A percentile compares a stretch with the other conserved stretches of the same genome.
phyloP scores from a whole-genome alignment of 2,113 vertebrate genomes.

The Callaeas wilsoni region DNA sequence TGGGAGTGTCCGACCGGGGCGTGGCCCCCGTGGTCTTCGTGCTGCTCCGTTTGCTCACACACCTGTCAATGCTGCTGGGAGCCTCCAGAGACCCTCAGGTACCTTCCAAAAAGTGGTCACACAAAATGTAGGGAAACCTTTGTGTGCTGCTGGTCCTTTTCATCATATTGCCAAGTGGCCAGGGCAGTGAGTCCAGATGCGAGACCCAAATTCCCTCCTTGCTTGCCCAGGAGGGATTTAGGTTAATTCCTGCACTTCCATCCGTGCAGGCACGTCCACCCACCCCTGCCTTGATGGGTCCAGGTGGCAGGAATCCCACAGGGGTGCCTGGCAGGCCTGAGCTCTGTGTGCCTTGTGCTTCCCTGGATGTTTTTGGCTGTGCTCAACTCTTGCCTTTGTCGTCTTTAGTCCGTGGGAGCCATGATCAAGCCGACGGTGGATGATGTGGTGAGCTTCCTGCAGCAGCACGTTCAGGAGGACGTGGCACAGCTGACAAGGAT shows the following conservation, averaged over 20 bases:
- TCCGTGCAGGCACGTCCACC: background rate
- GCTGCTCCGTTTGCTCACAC: conserved; percentile 82
- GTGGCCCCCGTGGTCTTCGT: conserved; percentile 74
- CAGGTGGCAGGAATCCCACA: background rate
- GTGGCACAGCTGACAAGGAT: conserved; percentile 76
- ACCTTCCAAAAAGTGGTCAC: background rate
- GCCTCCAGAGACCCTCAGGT: conserved; percentile 73
- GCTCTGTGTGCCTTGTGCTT: background rate
- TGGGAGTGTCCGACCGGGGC: conserved; percentile 74
- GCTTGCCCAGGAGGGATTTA: background rate
- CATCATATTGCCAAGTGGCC: background rate
- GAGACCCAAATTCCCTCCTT: background rate
- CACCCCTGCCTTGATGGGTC: background rate
- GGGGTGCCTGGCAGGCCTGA: background rate
- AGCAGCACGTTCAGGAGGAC: conserved; percentile 78
- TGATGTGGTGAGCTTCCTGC: conserved; percentile 72
- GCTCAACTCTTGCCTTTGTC: background rate
- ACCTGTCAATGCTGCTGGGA: conserved; percentile 85
- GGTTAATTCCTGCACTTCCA: background rate
- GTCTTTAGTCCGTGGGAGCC: conserved; percentile 29
- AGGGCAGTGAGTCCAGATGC: background rate
- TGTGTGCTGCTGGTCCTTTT: background rate
- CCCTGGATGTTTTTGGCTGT: background rate
- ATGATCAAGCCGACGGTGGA: conserved; percentile 79
- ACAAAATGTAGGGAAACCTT: background rate